phyloP scores from a whole-genome alignment of 2,888 invertebrate species.

The Drosophila kanekoi region DNA sequence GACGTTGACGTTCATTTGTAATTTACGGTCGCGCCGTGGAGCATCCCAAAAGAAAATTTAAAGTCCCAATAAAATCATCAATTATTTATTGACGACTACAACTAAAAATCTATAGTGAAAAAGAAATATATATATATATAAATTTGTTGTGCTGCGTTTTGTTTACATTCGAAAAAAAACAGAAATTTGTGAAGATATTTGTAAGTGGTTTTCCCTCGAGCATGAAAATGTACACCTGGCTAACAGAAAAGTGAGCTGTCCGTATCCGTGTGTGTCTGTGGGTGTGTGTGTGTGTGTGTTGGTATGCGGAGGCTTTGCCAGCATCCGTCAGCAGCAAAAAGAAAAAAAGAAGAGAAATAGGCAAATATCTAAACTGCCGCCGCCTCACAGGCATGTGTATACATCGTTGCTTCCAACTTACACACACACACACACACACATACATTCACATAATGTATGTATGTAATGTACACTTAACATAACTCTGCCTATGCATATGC shows the following conservation, averaged over 20 bases:
- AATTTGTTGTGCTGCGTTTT: slow-evolving; percentile 31
- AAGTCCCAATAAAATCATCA: slow-evolving; percentile 36
- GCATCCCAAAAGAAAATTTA: slow-evolving; percentile 43
- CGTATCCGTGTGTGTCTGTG: neutral
- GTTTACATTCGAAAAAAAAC: slow-evolving; percentile 48
- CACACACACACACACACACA: slow-evolving; percentile 4
- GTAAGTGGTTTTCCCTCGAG: slow-evolving; percentile 42
- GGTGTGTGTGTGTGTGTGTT: slow-evolving; percentile 4
- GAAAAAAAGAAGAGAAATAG: slow-evolving; percentile 16
- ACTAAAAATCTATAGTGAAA: slow-evolving; percentile 11
- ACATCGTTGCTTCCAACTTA: slow-evolving; percentile 21
- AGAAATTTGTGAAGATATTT: slow-evolving; percentile 52
- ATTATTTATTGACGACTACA: slow-evolving; percentile 36
- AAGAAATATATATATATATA: neutral
- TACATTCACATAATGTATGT: neutral
- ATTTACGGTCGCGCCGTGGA: slow-evolving; percentile 37
- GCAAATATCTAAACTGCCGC: slow-evolving; percentile 45
- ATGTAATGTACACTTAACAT: neutral
- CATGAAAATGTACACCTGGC: slow-evolving; percentile 70
- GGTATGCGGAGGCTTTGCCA: slow-evolving; percentile 13
- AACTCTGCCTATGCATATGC: slow-evolving; percentile 16
- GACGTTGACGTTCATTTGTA: slow-evolving; percentile 20
- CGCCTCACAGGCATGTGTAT: slow-evolving; percentile 42
- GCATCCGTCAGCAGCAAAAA: slow-evolving; percentile 53
- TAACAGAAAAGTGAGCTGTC: slow-evolving; percentile 34